Percentiles rank a stretch among this genome's conserved stretches.
These are phyloP conservation scores for Megaceryle maxima DNA, from an alignment of 2,113 vertebrate species.

Conservation along the genomic window DNA sequence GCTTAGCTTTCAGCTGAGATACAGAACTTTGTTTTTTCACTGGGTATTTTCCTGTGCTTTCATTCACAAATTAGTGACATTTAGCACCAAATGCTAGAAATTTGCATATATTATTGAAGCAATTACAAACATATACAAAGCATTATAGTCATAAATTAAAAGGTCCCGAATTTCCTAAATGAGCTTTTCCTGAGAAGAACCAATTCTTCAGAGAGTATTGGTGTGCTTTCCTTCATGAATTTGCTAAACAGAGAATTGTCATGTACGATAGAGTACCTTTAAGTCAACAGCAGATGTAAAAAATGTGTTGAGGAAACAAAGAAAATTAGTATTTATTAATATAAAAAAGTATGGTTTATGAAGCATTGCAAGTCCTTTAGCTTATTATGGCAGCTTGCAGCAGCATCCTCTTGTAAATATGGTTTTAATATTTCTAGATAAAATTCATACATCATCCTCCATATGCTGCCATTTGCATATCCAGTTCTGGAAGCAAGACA, in stretches of 20 bases:
- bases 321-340: slow-evolving; percentile 67
- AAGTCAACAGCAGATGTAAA: slow-evolving; percentile 45
- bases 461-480: neutral
- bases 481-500: slow-evolving; percentile 18
- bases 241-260: slow-evolving; percentile 25
- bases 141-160: slow-evolving; percentile 44
- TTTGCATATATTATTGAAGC: slow-evolving; percentile 2
- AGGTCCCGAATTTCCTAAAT: slow-evolving; percentile 31
- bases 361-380: slow-evolving; percentile 31
- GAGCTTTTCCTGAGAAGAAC: slow-evolving; percentile 23
- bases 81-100: neutral
- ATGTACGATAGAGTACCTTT: slow-evolving; percentile 22
- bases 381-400: neutral
- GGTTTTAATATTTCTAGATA: slow-evolving; percentile 38
- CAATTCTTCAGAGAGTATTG: neutral
- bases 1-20: neutral
- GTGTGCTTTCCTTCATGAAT: neutral
- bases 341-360: slow-evolving; percentile 19
- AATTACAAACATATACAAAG: slow-evolving; percentile 27
- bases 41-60: neutral
- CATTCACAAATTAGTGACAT: neutral
- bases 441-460: neutral
- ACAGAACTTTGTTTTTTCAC: neutral
- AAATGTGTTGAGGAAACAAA: slow-evolving; percentile 52
- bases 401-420: slow-evolving; percentile 26